A percentile compares a stretch with the other conserved stretches of the same genome.
Conservation (phyloP, 2,113 vertebrate species). For the Atlantisia rogersi region DNA sequence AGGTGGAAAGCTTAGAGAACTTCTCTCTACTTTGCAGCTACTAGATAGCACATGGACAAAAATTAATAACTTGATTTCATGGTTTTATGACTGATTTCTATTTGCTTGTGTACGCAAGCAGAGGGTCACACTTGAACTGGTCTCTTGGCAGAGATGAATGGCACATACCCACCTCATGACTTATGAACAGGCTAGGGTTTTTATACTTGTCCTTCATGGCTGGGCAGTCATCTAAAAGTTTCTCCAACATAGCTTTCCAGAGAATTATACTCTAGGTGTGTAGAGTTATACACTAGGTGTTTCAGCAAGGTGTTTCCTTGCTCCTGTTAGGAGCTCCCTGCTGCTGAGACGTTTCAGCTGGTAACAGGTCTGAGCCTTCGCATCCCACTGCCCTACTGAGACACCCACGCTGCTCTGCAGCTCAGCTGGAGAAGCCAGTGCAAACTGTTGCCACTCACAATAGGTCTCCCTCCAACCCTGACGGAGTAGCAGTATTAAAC, state of each 20-base stretch:
- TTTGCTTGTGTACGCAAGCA: conserved; percentile 43
- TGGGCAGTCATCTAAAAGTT: not conserved
- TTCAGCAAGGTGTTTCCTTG: no score
- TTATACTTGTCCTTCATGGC: not conserved
- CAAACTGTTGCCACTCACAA: no score
- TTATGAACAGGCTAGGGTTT: conserved; percentile 17
- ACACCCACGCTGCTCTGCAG: no score
- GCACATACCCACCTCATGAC: conserved; percentile 39
- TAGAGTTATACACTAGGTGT: no score
- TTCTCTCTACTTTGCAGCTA: not conserved
- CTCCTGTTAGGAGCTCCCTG: no score
- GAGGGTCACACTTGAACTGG: conserved; percentile 41
- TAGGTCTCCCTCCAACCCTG: no score
- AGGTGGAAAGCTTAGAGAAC: not conserved
- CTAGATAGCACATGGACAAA: not conserved
- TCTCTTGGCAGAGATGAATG: not conserved
- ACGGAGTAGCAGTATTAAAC: no score
- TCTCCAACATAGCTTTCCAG: not conserved
- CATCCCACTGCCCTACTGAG: no score
- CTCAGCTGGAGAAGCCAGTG: no score
- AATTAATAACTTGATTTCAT: not conserved
- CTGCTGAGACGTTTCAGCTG: no score
- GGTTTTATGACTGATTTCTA: conserved; percentile 29
- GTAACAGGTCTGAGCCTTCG: no score
- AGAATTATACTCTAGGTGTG: not conserved